These are phyloP conservation scores for Synanthedon andrenaeformis DNA, from an alignment of 2,888 invertebrate species.

Conservation along the genomic window DNA sequence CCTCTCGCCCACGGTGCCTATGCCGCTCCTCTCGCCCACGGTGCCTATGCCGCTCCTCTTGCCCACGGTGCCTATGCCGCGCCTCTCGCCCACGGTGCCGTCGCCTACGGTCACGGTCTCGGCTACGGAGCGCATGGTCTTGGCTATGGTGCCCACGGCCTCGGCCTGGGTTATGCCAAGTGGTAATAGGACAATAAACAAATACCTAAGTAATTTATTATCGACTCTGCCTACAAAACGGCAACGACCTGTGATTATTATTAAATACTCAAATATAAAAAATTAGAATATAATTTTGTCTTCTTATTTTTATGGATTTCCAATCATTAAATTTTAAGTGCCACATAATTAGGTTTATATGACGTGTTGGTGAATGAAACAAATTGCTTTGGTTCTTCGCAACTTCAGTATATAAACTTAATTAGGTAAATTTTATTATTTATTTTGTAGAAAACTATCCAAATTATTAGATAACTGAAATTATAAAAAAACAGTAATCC, in stretches of 20 bases:
- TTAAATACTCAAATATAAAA: constrained; percentile 8
- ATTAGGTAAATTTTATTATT: too few relatives aligned
- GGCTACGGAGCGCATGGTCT: constrained; percentile 1
- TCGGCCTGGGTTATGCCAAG: constrained; percentile 7
- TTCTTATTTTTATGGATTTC: not conserved
- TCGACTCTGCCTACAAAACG: constrained; percentile 13
- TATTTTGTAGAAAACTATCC: too few relatives aligned
- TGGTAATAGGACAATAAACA: constrained; percentile 14
- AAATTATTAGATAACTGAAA: too few relatives aligned
- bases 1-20: constrained; percentile 9
- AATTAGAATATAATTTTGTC: not conserved
- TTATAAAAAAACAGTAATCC: too few relatives aligned
- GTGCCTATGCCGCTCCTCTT: constrained; percentile 12
- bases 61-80: constrained; percentile 18
- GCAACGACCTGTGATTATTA: constrained; percentile 24
- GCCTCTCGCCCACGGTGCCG: constrained; percentile 7
- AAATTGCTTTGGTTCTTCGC: too few relatives aligned
- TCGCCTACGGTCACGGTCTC: not conserved
- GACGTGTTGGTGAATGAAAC: too few relatives aligned
- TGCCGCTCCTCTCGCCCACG: constrained; percentile 10
- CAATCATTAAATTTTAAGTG: too few relatives aligned
- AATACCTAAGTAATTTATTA: constrained; percentile 17
- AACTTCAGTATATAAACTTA: too few relatives aligned
- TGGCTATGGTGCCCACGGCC: constrained; percentile 3
- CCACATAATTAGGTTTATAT: too few relatives aligned